Conservation (phyloP, 2,797 vertebrate species). For the Mergus octosetaceus region DNA sequence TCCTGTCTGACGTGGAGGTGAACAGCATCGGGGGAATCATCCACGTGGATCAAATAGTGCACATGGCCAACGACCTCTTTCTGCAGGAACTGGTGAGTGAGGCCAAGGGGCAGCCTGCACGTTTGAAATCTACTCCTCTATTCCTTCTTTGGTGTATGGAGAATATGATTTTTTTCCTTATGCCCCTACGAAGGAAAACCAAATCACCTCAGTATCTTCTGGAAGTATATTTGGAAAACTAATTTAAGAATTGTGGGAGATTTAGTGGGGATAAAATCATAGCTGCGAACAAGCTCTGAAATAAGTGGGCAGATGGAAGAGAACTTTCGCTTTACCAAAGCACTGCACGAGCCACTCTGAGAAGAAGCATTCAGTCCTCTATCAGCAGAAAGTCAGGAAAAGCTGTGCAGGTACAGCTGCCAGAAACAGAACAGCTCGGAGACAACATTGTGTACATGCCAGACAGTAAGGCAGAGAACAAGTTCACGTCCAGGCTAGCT, state of each 20-base stretch:
- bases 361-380: background rate
- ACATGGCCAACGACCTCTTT: constrained; percentile 94
- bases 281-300: background rate
- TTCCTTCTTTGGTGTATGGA: background rate
- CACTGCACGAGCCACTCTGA: background rate
- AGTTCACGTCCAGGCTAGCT: no score
- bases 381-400: background rate
- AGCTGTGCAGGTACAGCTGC: background rate
- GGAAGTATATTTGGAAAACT: background rate
- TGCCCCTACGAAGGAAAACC: background rate
- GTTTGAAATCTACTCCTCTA: background rate
- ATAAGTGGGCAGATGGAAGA: background rate
- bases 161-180: background rate
- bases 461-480: background rate
- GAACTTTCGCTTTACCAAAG: background rate
- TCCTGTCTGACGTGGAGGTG: constrained; percentile 91
- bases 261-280: background rate
- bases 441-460: background rate
- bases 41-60: constrained; percentile 91
- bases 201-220: background rate
- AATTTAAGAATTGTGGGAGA: background rate
- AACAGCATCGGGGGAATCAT: constrained; percentile 92
- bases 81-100: constrained; percentile 90
- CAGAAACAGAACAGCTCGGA: background rate
- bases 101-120: background rate